These are phyloP conservation scores for Cerastoderma edule DNA, from an alignment of 2,888 invertebrate species.

Conservation along the genomic window DNA sequence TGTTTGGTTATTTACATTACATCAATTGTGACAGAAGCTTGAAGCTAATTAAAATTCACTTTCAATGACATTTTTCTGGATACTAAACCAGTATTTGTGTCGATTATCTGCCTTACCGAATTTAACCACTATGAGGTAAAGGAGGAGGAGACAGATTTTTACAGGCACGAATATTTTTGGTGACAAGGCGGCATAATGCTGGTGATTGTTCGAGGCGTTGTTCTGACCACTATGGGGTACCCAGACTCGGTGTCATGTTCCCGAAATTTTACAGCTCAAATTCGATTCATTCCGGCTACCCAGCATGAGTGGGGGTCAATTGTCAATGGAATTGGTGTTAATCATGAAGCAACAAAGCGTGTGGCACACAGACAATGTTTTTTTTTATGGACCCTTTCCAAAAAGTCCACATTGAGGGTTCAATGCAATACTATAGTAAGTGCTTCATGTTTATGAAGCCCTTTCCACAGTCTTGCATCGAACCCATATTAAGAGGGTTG, in stretches of 20 bases:
- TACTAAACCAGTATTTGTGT: no score
- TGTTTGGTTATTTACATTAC: no score
- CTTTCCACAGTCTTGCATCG: no score
- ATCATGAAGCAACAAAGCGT: conserved; percentile 33
- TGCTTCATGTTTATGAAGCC: no score
- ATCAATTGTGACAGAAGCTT: no score
- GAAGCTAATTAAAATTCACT: no score
- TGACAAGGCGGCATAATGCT: conserved; percentile 32
- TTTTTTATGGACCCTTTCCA: conserved; percentile 13
- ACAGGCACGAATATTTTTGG: conserved; percentile 14
- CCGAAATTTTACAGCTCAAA: conserved; percentile 39
- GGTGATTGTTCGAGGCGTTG: conserved; percentile 30
- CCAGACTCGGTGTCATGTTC: conserved; percentile 32
- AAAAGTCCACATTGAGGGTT: no score
- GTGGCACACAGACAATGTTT: conserved; percentile 16
- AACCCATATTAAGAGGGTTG: no score
- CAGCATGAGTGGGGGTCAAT: conserved; percentile 37
- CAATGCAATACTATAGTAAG: no score
- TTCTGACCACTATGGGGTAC: conserved; percentile 38
- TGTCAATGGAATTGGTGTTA: conserved; percentile 45
- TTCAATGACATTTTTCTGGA: no score
- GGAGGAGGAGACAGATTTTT: background rate
- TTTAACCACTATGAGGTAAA: background rate
- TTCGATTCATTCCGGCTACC: conserved; percentile 40
- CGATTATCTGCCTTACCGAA: no score